Conservation (phyloP, 2,113 vertebrate species). For the Ceuthmochares aereus region DNA sequence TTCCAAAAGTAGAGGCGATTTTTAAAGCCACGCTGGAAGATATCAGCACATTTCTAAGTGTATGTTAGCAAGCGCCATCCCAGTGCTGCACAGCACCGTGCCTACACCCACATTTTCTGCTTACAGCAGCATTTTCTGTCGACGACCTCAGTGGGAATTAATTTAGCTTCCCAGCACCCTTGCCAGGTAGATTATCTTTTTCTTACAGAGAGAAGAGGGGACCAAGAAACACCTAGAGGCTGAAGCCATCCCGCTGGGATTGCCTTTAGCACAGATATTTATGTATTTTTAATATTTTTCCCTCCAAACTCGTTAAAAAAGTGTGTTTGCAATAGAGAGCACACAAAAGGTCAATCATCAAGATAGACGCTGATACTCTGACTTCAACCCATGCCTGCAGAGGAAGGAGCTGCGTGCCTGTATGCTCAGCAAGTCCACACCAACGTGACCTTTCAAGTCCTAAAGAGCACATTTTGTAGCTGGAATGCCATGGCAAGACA, state of each 20-base stretch:
- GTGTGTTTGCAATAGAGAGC: not conserved
- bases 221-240: not conserved
- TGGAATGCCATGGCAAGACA: fast-evolving
- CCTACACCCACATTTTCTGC: not conserved
- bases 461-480: not conserved
- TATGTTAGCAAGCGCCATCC: not conserved
- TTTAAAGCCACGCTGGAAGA: not conserved
- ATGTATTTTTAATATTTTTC: fast-evolving
- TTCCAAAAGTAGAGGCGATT: not conserved
- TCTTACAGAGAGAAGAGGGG: not conserved
- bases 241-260: fast-evolving
- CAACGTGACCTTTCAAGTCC: not conserved
- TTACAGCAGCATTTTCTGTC: not conserved
- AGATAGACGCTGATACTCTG: not conserved
- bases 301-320: not conserved
- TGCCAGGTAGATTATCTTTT: not conserved
- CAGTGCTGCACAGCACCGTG: not conserved
- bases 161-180: not conserved
- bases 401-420: not conserved
- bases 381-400: not conserved
- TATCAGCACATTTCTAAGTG: not conserved
- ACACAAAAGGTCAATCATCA: not conserved
- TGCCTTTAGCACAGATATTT: not conserved
- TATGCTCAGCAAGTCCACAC: fast-evolving
- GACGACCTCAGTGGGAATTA: not conserved